A percentile compares a stretch with the other conserved stretches of the same genome.
Conservation (phyloP, 35 echinoderm and acorn worm species). For the Heliocidaris tuberculata region DNA sequence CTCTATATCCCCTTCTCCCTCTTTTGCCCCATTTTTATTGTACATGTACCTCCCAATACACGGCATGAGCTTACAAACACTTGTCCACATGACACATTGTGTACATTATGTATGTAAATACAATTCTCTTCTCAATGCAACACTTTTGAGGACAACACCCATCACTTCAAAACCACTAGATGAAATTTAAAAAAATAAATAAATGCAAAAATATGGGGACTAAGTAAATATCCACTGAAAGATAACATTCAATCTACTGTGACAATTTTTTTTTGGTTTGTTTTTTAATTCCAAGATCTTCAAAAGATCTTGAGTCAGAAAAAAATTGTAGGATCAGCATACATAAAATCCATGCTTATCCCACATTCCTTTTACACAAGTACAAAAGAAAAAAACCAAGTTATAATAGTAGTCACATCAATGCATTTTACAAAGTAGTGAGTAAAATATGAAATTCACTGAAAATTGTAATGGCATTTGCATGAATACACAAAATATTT, state of each 20-base stretch:
- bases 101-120: not conserved
- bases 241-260: no score
- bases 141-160: not conserved
- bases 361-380: not conserved
- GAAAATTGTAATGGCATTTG: not conserved
- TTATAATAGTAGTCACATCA: slow-evolving; percentile 28
- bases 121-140: not conserved
- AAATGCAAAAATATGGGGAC: not conserved
- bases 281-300: slow-evolving; percentile 36
- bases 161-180: no score
- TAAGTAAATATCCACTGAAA: not conserved
- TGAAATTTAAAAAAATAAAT: no score
- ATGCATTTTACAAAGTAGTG: slow-evolving; percentile 27
- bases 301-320: slow-evolving; percentile 45
- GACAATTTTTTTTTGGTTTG: not conserved
- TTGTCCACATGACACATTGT: not conserved
- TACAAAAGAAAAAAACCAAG: slow-evolving; percentile 31
- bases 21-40: no score
- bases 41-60: no score
- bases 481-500: slow-evolving; percentile 45
- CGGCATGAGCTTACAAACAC: no score
- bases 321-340: slow-evolving; percentile 23
- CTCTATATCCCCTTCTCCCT: no score
- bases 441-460: slow-evolving; percentile 30
- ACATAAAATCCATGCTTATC: not conserved